Base-by-base conservation (phyloP, 2,113 vertebrate species). In the Jacana jacana region DNA sequence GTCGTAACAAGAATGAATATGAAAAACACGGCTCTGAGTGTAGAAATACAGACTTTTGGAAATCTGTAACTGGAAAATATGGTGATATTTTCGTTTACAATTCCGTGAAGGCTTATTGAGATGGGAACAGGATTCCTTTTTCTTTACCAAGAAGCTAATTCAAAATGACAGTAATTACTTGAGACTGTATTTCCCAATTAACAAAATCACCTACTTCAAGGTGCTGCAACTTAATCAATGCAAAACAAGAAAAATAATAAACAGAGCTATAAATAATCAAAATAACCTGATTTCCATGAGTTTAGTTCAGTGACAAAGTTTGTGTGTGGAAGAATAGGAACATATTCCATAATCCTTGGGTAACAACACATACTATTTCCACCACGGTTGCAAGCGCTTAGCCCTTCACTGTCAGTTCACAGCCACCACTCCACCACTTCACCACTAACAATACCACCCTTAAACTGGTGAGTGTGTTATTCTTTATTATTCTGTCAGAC, bases 11-110 rank as follows among this genome's bases (percentile, higher is more conserved):
- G 18, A 89, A 81, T 27, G 88, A 81, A 83, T 30, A 91, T 9
- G 7, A 82, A 89, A 93, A 76, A 37, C 42, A 82, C 58, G 91
- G 85, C 61, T 60, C 81, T 55, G 91, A 95, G 81, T 49, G 39
- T 11, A 82, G 35, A 79, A 22, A 85, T 46, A 68, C 0, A 64
- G 28, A 60, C 27, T 46, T 89, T 12, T 13, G 13, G 44, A 60
- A 25, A 65, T 48, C 24, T 48, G 2, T 33, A 85, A 65, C 8
- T 79, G 30, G 84, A 76, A 86, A 93, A 94, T 15, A 65, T 63
- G 57, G 37, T 14, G 2, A 8, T 72, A 55, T 76, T 89, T 79
- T 94, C 15, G 4, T 81, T 63, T 70, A 58, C 15, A 58, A 35
- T 81, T 79, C 79, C 44, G 76, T 24, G 48, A 85, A 68, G 48